These are phyloP conservation scores for Eunapius fragilis DNA, from an alignment of 37 sponge, comb jelly and placozoan genomes.

Conservation along the genomic window DNA sequence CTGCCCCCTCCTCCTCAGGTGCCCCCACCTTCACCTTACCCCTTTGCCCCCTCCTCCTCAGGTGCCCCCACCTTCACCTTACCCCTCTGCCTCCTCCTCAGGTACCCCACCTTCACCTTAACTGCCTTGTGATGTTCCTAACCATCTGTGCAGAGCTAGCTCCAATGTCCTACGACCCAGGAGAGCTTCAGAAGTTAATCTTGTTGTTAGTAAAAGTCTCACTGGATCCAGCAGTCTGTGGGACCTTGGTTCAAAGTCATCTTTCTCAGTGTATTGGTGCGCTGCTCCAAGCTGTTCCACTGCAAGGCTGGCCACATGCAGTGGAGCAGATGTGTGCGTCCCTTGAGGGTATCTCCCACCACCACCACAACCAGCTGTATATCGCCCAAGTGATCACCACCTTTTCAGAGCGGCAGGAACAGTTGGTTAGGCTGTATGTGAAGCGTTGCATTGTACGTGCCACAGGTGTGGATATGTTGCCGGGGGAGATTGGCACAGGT, in stretches of 20 bases:
- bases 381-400: constrained; percentile 1
- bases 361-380: constrained; percentile 32
- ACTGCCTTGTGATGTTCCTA: not conserved
- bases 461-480: not conserved
- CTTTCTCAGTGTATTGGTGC: constrained; percentile 1
- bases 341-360: not conserved
- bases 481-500: not conserved
- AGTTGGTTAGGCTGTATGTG: not conserved
- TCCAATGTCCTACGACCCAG: not conserved
- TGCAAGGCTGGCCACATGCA: not conserved
- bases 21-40: no score
- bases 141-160: not conserved
- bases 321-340: not conserved
- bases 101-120: not conserved
- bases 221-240: not conserved
- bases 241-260: not conserved
- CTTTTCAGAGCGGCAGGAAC: not conserved
- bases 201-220: constrained; percentile 1
- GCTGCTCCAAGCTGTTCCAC: not conserved
- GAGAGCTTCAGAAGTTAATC: constrained; percentile 5
- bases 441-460: not conserved
- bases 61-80: no score
- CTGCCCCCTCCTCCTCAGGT: no score
- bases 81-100: no score
- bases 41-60: no score